phyloP scores from a whole-genome alignment of 2,888 invertebrate genomes.

The Loripinus fragilis region DNA sequence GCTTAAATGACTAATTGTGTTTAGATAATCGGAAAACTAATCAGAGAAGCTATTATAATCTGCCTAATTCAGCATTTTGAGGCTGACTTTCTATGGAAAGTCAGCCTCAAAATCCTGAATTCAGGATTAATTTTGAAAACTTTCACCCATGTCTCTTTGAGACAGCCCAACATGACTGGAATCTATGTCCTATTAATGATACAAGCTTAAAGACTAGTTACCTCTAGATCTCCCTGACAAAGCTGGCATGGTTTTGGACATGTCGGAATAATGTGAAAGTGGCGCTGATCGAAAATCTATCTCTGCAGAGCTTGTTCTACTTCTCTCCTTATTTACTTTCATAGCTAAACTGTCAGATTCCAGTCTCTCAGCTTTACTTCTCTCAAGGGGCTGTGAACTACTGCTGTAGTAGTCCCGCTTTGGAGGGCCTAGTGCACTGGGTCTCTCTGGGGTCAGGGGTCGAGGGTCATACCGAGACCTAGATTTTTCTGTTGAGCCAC shows the following conservation, averaged over 20 bases:
- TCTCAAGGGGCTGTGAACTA: neutral
- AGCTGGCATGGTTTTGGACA: conserved; percentile 51
- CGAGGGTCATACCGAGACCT: conserved; percentile 33
- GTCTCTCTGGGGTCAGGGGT: conserved; percentile 40
- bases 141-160: too few species aligned
- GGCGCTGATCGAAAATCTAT: conserved; percentile 41
- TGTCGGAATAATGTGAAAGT: conserved; percentile 37
- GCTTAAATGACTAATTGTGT: too few species aligned
- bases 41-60: too few species aligned
- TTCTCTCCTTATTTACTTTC: conserved; percentile 32
- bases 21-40: too few species aligned
- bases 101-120: too few species aligned
- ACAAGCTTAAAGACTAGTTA: too few species aligned
- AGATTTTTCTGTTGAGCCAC: conserved; percentile 55
- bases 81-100: too few species aligned
- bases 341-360: neutral
- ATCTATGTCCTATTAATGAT: too few species aligned
- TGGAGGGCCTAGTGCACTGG: conserved; percentile 34
- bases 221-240: conserved; percentile 57
- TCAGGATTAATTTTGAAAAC: too few species aligned
- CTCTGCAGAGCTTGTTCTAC: conserved; percentile 55
- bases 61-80: too few species aligned
- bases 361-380: neutral
- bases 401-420: conserved; percentile 15
- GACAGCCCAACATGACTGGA: too few species aligned